Conservation (phyloP, 2,113 vertebrate genomes). For the Pogonocichla stellata region DNA sequence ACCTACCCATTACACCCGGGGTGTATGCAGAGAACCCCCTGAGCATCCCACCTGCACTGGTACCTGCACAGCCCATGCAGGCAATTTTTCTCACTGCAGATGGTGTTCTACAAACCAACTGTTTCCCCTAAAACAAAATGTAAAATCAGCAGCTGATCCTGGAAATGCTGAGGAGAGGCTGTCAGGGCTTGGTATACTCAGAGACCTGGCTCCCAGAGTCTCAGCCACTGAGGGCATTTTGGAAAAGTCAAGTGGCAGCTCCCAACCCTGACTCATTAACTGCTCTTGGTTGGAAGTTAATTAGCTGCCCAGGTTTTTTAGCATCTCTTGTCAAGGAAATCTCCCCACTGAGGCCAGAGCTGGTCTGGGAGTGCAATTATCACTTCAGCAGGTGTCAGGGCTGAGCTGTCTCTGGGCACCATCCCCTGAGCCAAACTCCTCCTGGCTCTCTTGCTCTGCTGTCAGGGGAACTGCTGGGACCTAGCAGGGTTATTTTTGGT, state of each 20-base stretch:
- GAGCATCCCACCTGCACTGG: not conserved
- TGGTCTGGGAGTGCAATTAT: not conserved
- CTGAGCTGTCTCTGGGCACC: not conserved
- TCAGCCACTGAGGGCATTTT: not conserved
- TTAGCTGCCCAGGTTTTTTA: not conserved
- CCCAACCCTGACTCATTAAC: not conserved
- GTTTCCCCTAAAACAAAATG: not conserved
- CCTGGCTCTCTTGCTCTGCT: fast-evolving
- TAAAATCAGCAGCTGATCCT: not conserved
- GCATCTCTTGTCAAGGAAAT: not conserved
- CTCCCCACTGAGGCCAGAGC: not conserved
- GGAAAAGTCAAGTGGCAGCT: not conserved
- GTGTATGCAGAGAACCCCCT: not conserved
- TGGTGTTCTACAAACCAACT: not conserved
- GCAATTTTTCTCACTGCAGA: not conserved
- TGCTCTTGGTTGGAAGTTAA: slow-evolving; percentile 2
- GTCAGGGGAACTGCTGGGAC: not conserved
- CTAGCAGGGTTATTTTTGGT: not conserved
- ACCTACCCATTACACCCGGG: not conserved
- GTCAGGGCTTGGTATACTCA: not conserved
- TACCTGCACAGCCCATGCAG: not conserved
- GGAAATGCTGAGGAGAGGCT: not conserved
- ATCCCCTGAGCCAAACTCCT: not conserved
- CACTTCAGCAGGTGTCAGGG: not conserved
- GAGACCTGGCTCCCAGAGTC: not conserved